A percentile compares a stretch with the other conserved stretches of the same genome.
Conservation (phyloP, 2,797 vertebrate genomes). For the Allobates femoralis region DNA sequence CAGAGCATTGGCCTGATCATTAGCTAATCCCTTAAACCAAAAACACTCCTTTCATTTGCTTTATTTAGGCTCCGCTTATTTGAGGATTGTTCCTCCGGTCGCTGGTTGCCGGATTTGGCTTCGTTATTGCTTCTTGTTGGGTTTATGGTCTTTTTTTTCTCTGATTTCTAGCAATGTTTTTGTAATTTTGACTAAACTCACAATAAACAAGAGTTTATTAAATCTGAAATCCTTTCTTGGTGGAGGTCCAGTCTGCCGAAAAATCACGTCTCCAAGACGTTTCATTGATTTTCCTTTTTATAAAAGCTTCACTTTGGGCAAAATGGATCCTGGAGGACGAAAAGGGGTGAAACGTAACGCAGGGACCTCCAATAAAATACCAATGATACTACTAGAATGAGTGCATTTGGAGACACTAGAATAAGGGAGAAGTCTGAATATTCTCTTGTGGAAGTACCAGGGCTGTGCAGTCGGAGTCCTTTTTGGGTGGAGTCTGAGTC, state of each 20-base stretch:
- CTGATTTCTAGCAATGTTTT: constrained; percentile 7
- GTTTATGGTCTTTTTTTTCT: neutral
- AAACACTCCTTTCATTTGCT: constrained; percentile 24
- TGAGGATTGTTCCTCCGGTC: no score
- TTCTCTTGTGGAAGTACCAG: no score
- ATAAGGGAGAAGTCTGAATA: no score
- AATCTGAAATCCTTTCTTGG: neutral
- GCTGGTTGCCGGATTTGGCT: neutral
- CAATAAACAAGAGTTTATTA: constrained; percentile 2
- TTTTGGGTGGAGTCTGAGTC: no score
- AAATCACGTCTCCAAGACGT: neutral
- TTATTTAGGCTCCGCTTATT: neutral
- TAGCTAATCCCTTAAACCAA: constrained; percentile 34
- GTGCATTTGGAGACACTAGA: no score
- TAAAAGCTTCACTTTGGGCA: neutral
- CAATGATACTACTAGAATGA: no score
- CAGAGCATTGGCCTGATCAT: neutral
- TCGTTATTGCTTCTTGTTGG: neutral
- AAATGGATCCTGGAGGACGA: neutral
- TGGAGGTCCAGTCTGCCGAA: neutral
- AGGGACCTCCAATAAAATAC: no score
- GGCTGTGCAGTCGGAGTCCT: no score
- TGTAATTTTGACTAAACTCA: constrained; percentile 8
- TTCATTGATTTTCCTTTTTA: neutral
- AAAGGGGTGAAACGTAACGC: no score